A percentile compares a stretch with the other conserved stretches of the same genome.
Conservation (phyloP, 2,888 invertebrate species). For the Dioctria linearis region DNA sequence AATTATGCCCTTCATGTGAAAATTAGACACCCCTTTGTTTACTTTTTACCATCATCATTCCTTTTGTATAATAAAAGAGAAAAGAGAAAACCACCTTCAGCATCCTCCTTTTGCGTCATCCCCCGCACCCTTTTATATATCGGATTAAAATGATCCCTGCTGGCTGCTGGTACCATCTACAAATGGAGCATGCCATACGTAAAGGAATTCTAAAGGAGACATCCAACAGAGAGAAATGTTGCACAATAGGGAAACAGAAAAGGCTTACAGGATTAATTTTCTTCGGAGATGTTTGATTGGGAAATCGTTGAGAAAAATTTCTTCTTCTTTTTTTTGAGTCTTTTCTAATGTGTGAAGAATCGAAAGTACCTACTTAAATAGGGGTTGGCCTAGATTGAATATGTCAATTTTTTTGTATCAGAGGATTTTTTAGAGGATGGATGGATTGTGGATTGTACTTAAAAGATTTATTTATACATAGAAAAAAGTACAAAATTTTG, state of each 20-base stretch:
- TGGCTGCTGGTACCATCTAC: slow-evolving; percentile 26
- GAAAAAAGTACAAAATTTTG: no score
- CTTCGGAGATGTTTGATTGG: slow-evolving; percentile 9
- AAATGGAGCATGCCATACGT: slow-evolving; percentile 24
- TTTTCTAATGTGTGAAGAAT: no score
- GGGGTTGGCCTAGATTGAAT: no score
- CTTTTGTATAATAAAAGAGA: not conserved
- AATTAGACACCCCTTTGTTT: slow-evolving; percentile 32
- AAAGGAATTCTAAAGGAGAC: slow-evolving; percentile 24
- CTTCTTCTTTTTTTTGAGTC: no score
- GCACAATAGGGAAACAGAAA: slow-evolving; percentile 5
- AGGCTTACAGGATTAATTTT: slow-evolving; percentile 33
- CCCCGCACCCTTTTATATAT: slow-evolving; percentile 11
- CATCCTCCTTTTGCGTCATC: not conserved
- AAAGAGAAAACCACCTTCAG: not conserved
- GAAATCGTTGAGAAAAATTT: not conserved
- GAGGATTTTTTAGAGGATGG: no score
- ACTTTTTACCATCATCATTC: slow-evolving; percentile 22
- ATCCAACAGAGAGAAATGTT: slow-evolving; percentile 38
- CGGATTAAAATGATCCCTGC: slow-evolving; percentile 42
- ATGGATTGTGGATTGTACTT: no score
- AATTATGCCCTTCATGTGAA: slow-evolving; percentile 39
- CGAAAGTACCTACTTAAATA: no score
- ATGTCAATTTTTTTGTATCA: no score
- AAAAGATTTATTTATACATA: no score